These are phyloP conservation scores for Aegithalos caudatus DNA, from an alignment of 2,113 vertebrate genomes.

Conservation along the genomic window DNA sequence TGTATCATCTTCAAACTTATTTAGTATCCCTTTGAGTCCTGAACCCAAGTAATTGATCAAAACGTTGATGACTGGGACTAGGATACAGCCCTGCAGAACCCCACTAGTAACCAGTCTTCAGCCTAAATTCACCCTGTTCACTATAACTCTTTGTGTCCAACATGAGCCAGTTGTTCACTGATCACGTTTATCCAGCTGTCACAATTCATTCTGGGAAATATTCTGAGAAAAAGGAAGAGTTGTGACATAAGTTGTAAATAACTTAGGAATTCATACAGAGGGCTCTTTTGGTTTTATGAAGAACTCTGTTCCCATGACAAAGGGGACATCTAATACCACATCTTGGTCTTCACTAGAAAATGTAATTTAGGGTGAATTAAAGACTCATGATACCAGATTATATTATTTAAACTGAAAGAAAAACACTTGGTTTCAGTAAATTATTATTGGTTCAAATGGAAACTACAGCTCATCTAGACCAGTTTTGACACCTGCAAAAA, in stretches of 20 bases:
- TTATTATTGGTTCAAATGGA: background rate
- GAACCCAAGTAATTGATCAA: background rate
- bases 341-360: background rate
- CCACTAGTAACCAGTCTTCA: background rate
- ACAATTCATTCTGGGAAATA: background rate
- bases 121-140: background rate
- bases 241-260: background rate
- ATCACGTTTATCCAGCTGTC: background rate
- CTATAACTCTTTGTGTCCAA: background rate
- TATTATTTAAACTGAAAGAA: background rate
- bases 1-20: accelerated
- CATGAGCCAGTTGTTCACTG: background rate
- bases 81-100: background rate
- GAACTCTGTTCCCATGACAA: background rate
- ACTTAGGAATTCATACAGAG: background rate
- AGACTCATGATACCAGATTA: background rate
- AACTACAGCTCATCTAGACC: background rate
- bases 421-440: background rate
- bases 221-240: background rate
- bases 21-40: background rate
- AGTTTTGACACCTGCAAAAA: background rate
- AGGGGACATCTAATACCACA: background rate
- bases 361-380: background rate
- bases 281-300: background rate
- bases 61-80: background rate